phyloP scores from a whole-genome alignment of 2,113 vertebrate genomes.

The Suncus etruscus region DNA sequence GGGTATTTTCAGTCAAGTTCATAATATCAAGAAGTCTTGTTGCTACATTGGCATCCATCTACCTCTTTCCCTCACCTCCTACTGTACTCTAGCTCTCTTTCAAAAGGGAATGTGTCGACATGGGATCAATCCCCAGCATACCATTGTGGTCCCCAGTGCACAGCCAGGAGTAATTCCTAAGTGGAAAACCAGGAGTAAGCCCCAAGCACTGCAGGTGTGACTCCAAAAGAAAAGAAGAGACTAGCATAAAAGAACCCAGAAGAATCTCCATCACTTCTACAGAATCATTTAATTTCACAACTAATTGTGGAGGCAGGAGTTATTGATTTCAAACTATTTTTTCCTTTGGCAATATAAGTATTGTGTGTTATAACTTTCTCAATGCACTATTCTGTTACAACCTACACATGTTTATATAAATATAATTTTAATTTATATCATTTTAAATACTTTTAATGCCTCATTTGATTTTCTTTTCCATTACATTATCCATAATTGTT shows the following conservation, averaged over 20 bases:
- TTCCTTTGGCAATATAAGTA: conserved; percentile 8
- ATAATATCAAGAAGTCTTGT: conserved; percentile 6
- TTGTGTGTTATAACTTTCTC: conserved; percentile 14
- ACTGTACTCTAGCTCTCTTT: not conserved
- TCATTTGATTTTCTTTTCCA: conserved; percentile 24
- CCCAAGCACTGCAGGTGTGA: no score
- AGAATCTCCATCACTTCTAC: not conserved
- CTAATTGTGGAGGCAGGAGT: not conserved
- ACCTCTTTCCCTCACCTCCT: not conserved
- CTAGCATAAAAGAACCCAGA: not conserved
- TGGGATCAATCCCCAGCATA: no score
- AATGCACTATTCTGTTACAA: not conserved
- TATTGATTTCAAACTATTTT: conserved; percentile 43
- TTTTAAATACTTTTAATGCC: conserved; percentile 39
- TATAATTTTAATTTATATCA: conserved; percentile 5
- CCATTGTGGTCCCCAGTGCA: no score
- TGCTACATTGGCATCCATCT: conserved; percentile 1
- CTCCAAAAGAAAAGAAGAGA: no score
- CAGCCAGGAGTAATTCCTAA: no score
- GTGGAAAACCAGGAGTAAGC: no score
- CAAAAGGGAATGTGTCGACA: no score
- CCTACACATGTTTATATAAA: conserved; percentile 20
- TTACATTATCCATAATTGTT: conserved; percentile 43
- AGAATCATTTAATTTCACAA: conserved; percentile 36
- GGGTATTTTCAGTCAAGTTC: not conserved